Evolutionary conservation across 2,113 vertebrate species (phyloP).

Genomic region (Dicaeum eximium): DNA sequence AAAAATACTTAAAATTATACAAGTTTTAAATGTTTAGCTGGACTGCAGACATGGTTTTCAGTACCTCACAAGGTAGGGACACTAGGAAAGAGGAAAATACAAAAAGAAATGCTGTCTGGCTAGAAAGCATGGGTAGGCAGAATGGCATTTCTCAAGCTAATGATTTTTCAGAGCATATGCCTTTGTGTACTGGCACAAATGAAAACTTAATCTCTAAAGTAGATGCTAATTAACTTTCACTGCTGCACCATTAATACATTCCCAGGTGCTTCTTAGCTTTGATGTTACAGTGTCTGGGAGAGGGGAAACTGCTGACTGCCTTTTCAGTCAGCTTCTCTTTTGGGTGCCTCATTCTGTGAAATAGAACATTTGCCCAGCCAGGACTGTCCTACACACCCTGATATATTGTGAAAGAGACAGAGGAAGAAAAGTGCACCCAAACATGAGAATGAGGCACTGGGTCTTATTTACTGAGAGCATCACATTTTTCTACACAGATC

Average conservation of each 20-base stretch:
- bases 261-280: not conserved
- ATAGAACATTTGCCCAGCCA: not conserved
- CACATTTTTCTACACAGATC: not conserved
- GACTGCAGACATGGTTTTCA: not conserved
- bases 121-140: not conserved
- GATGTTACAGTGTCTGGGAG: not conserved
- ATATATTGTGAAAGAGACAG: not conserved
- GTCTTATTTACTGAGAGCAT: not conserved
- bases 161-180: not conserved
- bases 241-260: not conserved
- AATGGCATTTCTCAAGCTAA: not conserved
- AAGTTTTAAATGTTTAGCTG: not conserved
- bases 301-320: not conserved
- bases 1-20: not conserved
- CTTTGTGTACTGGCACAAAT: not conserved
- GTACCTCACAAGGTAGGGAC: not conserved
- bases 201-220: not conserved
- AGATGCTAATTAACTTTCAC: not conserved
- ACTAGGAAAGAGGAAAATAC: not conserved
- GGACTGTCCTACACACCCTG: not conserved
- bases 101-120: not conserved
- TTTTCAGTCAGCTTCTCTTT: not conserved
- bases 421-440: not conserved
- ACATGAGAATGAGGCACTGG: not conserved
- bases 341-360: not conserved